Evolutionary conservation across 2,888 invertebrate genomes (phyloP), one percentile per base, ranked within the genome.

Genomic region (Reticulitermes lucifugus): DNA sequence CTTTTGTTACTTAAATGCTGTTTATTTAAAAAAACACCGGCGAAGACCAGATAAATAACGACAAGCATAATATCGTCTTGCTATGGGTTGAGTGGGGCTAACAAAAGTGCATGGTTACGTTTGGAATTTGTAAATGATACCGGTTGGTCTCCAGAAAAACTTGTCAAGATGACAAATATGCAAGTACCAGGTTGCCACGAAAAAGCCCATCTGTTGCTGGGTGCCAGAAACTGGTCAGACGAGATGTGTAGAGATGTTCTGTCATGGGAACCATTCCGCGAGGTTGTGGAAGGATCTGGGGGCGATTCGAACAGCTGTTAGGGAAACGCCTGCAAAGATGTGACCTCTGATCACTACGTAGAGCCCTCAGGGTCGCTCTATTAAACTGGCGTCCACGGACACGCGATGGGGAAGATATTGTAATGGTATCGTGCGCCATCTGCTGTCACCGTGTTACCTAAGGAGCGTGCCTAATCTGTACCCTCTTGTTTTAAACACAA

Each of bases 151-250:
- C n/a, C 12, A 25, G 6, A 12, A 25, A 65, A 25, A n/a, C 7
- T n/a, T 65, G 25, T n/a, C 25, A 12, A 65, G 65, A 65, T 65
- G 65, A 65, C 65, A 65, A 65, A 65, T 65, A n/a, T 65, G 65
- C 7, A 6, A 12, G 14, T 55, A 55, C 55, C 55, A 18, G 55
- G 14, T 18, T 55, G 12, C 55, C 55, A 25, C 5, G 25, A 65
- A 25, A 65, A 65, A 65, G 65, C 12, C 25, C n/a, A 25, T n/a
- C 65, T 9, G 65, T 65, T 65, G 25, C 65, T 25, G 25, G 65
- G 65, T 65, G 25, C 6, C 65, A 25, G 65, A 25, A 65, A 65
- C 65, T 65, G 65, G 65, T 65, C 65, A 65, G 12, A 65, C 65
- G 60, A 65, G 65, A n/a, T 65, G 4, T 6, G 25, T 65, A n/a